Percentiles rank a stretch among this genome's conserved stretches.
phyloP scores from a whole-genome alignment of 2,113 vertebrate genomes.

The Gracilinanus agilis region DNA sequence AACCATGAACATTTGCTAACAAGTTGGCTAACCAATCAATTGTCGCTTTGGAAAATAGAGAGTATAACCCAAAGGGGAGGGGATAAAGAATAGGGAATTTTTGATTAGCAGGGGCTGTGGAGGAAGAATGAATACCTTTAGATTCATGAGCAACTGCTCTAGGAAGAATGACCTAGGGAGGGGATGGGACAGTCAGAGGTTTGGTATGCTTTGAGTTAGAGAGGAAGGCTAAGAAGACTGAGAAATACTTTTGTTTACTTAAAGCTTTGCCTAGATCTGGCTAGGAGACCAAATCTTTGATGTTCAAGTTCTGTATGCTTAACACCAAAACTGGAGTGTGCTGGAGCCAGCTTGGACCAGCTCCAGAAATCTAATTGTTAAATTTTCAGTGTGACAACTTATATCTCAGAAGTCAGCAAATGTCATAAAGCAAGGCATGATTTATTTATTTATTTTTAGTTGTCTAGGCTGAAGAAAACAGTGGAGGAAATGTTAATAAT shows the following conservation, averaged over 20 bases:
- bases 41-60: neutral
- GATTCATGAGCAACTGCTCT: neutral
- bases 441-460: neutral
- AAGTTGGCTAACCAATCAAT: neutral
- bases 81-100: neutral
- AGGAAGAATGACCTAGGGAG: neutral
- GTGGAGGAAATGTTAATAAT: neutral
- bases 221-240: neutral
- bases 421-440: neutral
- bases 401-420: neutral
- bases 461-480: neutral
- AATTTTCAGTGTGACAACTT: neutral
- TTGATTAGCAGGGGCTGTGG: neutral
- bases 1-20: neutral
- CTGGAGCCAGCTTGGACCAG: neutral
- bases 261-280: neutral
- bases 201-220: neutral
- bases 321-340: neutral
- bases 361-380: neutral
- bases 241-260: neutral
- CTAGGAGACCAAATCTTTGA: neutral
- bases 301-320: neutral
- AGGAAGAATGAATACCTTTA: neutral
- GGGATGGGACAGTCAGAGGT: neutral
- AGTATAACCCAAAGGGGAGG: neutral